These are phyloP conservation scores for Ophion ellenae DNA, from an alignment of 2,888 invertebrate species.

Conservation along the genomic window DNA sequence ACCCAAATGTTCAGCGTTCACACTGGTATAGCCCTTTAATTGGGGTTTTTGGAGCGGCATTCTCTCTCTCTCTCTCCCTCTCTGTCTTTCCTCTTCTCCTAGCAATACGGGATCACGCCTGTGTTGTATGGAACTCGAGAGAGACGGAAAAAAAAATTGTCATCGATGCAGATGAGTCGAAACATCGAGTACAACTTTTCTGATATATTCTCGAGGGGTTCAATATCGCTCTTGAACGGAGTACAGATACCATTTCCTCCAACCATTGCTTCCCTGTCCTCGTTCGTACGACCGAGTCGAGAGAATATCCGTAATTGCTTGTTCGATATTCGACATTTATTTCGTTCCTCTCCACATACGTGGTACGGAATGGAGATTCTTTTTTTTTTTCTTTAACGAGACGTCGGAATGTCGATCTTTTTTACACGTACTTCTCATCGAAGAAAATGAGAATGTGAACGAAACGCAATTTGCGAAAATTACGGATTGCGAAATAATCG, in stretches of 20 bases:
- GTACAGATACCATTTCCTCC: not conserved
- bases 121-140: constrained; percentile 17
- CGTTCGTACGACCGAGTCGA: not conserved
- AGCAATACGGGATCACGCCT: constrained; percentile 11
- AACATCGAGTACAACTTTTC: constrained; percentile 18
- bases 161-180: constrained; percentile 20
- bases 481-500: too few species aligned
- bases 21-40: constrained; percentile 61
- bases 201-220: constrained; percentile 23
- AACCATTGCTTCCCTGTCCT: not conserved
- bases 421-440: too few species aligned
- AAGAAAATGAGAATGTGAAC: too few species aligned
- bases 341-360: too few species aligned
- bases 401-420: not conserved
- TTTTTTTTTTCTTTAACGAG: not conserved
- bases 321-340: constrained; percentile 1
- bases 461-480: too few species aligned
- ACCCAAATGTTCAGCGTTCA: too few species aligned
- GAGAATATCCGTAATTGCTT: not conserved
- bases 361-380: too few species aligned
- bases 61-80: constrained; percentile 33
- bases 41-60: constrained; percentile 74
- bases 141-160: constrained; percentile 14
- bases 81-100: not conserved
- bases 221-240: constrained; percentile 2